These are phyloP conservation scores for Microctonus hyperodae DNA, from an alignment of 2,888 invertebrate genomes.

Conservation along the genomic window DNA sequence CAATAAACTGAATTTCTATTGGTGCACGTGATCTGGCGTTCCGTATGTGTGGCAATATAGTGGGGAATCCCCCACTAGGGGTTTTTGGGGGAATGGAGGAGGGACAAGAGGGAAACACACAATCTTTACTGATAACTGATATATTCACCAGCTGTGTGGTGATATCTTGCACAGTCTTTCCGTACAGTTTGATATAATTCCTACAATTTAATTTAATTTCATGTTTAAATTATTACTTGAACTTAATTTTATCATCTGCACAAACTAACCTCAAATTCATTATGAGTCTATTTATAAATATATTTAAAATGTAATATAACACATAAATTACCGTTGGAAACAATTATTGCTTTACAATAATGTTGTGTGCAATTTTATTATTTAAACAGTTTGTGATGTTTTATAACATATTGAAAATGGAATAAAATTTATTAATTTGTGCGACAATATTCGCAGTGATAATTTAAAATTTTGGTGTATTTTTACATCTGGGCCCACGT, in stretches of 20 bases:
- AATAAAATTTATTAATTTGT: neutral
- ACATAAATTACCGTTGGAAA: neutral
- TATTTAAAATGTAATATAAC: neutral
- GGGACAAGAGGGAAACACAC: slow-evolving; percentile 37
- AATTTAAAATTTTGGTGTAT: neutral
- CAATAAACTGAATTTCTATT: neutral
- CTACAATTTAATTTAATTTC: slow-evolving; percentile 30
- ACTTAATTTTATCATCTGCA: too few species aligned
- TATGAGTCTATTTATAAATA: too few species aligned
- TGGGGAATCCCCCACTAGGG: too few species aligned
- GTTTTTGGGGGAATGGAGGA: neutral
- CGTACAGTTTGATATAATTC: slow-evolving; percentile 31
- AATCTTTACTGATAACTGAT: slow-evolving; percentile 52
- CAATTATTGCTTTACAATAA: neutral
- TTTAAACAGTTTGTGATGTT: slow-evolving; percentile 3
- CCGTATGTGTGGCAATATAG: neutral
- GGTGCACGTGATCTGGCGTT: neutral
- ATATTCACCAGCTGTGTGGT: slow-evolving; percentile 49
- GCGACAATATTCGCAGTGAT: neutral
- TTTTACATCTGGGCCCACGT: neutral
- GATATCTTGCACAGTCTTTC: slow-evolving; percentile 34
- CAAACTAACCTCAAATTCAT: too few species aligned
- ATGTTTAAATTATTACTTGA: slow-evolving; percentile 4
- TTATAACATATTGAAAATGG: neutral
- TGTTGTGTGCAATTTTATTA: slow-evolving; percentile 9